Conservation (phyloP, 2,888 invertebrate genomes). For the Eustalomyia histrio region DNA sequence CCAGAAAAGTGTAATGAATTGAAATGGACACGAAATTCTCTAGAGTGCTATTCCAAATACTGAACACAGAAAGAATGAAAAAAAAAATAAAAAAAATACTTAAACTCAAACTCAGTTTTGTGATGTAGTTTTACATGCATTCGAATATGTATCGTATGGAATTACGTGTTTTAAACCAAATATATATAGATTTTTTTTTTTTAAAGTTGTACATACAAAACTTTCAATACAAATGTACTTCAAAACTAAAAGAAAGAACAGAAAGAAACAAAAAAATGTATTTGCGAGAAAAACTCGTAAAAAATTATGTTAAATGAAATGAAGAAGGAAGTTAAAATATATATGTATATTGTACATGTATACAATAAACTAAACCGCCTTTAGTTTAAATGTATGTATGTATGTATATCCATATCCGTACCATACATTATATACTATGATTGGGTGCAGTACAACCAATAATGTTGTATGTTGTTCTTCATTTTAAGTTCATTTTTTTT, state of each 20-base stretch:
- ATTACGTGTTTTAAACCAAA: neutral
- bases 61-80: neutral
- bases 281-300: constrained; percentile 32
- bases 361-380: constrained; percentile 6
- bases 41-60: constrained; percentile 47
- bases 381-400: neutral
- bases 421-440: constrained; percentile 49
- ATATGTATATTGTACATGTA: neutral
- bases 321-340: constrained; percentile 50
- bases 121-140: constrained; percentile 6
- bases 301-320: constrained; percentile 45
- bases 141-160: neutral
- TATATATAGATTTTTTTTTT: neutral
- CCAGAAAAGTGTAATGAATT: constrained; percentile 58
- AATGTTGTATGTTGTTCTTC: constrained; percentile 44
- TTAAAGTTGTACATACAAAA: neutral
- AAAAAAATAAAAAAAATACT: neutral
- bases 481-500: constrained; percentile 23
- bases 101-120: neutral
- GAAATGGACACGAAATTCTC: constrained; percentile 61
- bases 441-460: constrained; percentile 57
- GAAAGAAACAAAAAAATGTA: constrained; percentile 26
- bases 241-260: constrained; percentile 1
- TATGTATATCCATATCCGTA: constrained; percentile 15
- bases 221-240: constrained; percentile 7